Conservation (phyloP, 2,113 vertebrate species). For the Loxodonta africana region DNA sequence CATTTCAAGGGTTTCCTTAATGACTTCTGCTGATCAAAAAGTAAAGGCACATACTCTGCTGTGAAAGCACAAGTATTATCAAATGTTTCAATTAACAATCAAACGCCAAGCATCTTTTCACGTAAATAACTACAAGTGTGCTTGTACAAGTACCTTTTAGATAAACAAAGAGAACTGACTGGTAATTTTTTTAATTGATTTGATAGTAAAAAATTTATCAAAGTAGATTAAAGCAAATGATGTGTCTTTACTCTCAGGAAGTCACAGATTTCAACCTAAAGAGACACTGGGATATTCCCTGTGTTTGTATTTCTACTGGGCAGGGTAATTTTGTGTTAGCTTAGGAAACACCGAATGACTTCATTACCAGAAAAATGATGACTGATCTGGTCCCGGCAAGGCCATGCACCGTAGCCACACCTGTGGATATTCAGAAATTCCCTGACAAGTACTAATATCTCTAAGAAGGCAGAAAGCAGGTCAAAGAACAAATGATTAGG, state of each 20-base stretch:
- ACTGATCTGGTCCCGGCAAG: neutral
- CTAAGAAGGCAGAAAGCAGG: constrained; percentile 31
- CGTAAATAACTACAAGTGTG: neutral
- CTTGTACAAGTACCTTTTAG: neutral
- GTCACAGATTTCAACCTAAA: neutral
- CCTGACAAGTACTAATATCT: neutral
- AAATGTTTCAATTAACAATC: neutral
- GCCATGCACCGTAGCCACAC: rapidly evolving
- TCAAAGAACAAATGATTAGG: neutral
- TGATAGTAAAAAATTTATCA: neutral
- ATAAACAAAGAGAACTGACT: constrained; percentile 22
- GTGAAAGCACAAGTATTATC: neutral
- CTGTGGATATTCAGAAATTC: neutral
- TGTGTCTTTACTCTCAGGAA: neutral
- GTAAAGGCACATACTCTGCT: neutral
- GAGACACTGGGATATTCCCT: neutral
- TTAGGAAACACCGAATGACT: neutral
- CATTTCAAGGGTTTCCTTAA: neutral
- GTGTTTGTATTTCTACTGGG: neutral
- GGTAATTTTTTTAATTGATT: neutral
- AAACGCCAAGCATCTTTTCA: neutral
- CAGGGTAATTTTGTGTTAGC: neutral
- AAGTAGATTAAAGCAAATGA: constrained; percentile 35
- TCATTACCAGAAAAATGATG: neutral
- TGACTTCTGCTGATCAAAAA: constrained; percentile 26